Evolutionary conservation across 2,888 invertebrate genomes (phyloP), one percentile per base, ranked within the genome.

Genomic region (Cataglyphis rosenhaueri): DNA sequence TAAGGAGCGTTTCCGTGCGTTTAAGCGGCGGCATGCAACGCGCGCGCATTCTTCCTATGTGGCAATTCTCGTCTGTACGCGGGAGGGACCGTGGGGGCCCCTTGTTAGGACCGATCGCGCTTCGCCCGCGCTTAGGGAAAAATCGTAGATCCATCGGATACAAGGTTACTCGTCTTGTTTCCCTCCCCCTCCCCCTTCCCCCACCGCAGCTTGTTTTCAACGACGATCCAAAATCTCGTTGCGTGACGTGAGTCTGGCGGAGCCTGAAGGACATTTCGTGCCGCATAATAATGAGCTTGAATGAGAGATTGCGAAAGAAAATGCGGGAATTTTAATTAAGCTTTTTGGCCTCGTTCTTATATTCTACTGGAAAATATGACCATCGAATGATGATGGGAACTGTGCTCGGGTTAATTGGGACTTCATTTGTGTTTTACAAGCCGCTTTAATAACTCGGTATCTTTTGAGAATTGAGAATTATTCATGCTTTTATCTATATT

Each of bases 1-100:
- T 92, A 48, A 90, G 90, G 90, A 89, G 87, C 87, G 88, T 91
- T 92, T 89, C 91, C 91, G 89, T 84, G 88, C 89, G 92, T 90
- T 91, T 90, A 90, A 91, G 65, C 82, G 85, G 85, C 87, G 87
- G 89, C 92, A 92, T 91, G 92, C 90, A 91, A 91, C 86, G 61
- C 82, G 81, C 81, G 85, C 83, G 86, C 87, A 86, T 90, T 89
- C 88, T 88, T 91, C 83, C 86, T 87, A 87, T 91, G 90, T 90
- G 87, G 89, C 87, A 90, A 91, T 81, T 61, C 71, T 75, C 68
- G 38, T 6, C 6, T 8, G 5, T 48, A 48, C 6, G n/a, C n/a
- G n/a, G n/a, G 52, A 52, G 48, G 18, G 8, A 52, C 3, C 6
- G 52, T 8, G n/a, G n/a, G 3, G 6, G 3, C 6, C 10, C n/a